Percentiles rank a stretch among this genome's conserved stretches.
phyloP scores from a whole-genome alignment of 2,888 invertebrate species.

The Athetis lepigone region DNA sequence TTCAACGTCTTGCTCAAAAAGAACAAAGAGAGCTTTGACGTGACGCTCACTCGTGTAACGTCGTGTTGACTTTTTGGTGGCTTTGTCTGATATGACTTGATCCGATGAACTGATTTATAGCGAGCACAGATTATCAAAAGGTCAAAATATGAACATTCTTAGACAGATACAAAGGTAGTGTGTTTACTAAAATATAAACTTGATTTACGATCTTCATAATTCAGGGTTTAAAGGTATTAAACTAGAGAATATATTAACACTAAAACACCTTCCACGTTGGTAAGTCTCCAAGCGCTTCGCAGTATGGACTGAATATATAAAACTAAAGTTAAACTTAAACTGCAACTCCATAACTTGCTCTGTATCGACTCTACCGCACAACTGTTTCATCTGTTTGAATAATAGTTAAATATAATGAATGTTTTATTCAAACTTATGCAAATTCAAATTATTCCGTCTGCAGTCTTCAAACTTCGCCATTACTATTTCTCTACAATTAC shows the following conservation, averaged over 20 bases:
- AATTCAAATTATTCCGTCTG: constrained; percentile 75
- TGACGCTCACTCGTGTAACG: constrained; percentile 52
- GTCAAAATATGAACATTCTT: constrained; percentile 4
- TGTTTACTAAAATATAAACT: constrained; percentile 7
- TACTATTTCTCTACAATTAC: constrained; percentile 74
- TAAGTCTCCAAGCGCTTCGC: constrained; percentile 48
- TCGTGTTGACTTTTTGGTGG: constrained; percentile 41
- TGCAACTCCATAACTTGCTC: constrained; percentile 67
- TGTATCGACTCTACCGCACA: constrained; percentile 59
- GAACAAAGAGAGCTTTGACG: constrained; percentile 63
- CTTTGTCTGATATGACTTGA: constrained; percentile 43
- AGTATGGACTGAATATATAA: constrained; percentile 64
- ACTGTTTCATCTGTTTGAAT: constrained; percentile 66
- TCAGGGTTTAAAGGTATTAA: constrained; percentile 8
- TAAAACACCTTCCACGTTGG: constrained; percentile 49
- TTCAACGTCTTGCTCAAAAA: constrained; percentile 70
- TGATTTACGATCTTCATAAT: constrained; percentile 16
- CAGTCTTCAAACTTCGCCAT: constrained; percentile 65
- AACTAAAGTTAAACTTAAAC: constrained; percentile 73
- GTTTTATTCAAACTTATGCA: constrained; percentile 75
- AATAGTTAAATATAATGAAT: constrained; percentile 64
- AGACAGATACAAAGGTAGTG: neutral
- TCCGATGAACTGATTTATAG: constrained; percentile 33
- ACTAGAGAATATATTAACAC: constrained; percentile 33
- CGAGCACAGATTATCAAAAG: constrained; percentile 25